Evolutionary conservation across 2,888 invertebrate genomes (phyloP).

Genomic region (Drosophila trichaetosa): DNA sequence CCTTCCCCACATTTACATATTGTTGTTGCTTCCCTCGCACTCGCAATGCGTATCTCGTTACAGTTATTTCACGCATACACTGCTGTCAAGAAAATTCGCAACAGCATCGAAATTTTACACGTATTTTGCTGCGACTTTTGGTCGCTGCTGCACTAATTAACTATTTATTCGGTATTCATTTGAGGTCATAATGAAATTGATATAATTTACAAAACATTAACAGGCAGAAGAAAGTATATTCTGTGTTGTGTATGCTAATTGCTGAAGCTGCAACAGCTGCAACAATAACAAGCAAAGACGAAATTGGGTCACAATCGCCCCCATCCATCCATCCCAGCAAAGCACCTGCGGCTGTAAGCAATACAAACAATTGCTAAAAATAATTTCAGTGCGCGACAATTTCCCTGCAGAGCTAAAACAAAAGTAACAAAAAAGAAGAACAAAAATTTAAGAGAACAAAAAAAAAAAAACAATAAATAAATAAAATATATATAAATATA

Average conservation of each 20-base stretch:
- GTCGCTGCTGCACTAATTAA: conserved; percentile 1
- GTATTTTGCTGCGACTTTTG: not conserved
- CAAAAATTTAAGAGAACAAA: not conserved
- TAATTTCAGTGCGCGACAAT: conserved; percentile 71
- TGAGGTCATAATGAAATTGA: not conserved
- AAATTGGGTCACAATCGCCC: conserved; percentile 64
- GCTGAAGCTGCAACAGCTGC: conserved; percentile 33
- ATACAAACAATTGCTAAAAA: conserved; percentile 75
- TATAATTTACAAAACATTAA: not conserved
- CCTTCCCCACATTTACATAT: not conserved
- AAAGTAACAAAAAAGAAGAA: conserved; percentile 12
- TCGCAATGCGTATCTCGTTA: conserved; percentile 53
- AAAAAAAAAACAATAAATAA: not conserved
- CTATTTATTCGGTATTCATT: not conserved
- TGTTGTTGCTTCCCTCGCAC: conserved; percentile 11
- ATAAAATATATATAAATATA: conserved; percentile 13
- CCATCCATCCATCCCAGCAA: conserved; percentile 2
- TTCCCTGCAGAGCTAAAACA: conserved; percentile 52
- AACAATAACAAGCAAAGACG: conserved; percentile 44
- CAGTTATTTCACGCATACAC: conserved; percentile 75
- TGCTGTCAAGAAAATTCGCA: conserved; percentile 59
- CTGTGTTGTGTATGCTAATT: conserved; percentile 48
- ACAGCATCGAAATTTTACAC: conserved; percentile 13
- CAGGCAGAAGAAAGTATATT: not conserved
- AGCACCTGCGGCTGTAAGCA: conserved; percentile 46